phyloP scores from a whole-genome alignment of 2,797 vertebrate genomes.

The Pseudopleuronectes americanus region DNA sequence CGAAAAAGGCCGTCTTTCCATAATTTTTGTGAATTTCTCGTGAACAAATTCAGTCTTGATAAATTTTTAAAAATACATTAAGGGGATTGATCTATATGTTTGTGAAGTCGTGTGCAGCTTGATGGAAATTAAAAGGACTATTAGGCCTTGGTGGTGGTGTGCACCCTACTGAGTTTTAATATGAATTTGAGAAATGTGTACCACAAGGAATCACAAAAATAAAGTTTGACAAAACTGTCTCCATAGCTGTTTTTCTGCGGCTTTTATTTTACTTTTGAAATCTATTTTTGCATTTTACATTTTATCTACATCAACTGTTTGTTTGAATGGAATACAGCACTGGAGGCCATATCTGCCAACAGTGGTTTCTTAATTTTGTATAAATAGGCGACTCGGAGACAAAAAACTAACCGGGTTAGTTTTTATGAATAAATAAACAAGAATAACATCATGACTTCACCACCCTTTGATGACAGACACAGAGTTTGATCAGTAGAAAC shows the following conservation, averaged over 20 bases:
- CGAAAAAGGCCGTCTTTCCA: too few relatives aligned
- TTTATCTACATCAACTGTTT: too few relatives aligned
- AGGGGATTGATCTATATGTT: too few relatives aligned
- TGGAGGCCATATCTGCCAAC: background rate
- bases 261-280: constrained; percentile 1
- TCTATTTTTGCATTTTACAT: background rate
- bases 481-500: constrained; percentile 28
- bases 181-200: background rate
- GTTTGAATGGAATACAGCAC: too few relatives aligned
- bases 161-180: background rate
- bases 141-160: too few relatives aligned
- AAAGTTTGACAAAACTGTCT: background rate
- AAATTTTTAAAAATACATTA: too few relatives aligned
- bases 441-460: constrained; percentile 47
- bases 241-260: too few relatives aligned
- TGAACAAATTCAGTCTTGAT: too few relatives aligned
- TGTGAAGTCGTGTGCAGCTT: too few relatives aligned
- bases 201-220: too few relatives aligned
- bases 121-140: too few relatives aligned
- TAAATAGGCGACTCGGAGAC: constrained; percentile 17
- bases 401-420: constrained; percentile 1
- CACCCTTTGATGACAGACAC: constrained; percentile 22
- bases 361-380: constrained; percentile 25
- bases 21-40: too few relatives aligned
- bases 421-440: constrained; percentile 47